A percentile compares a stretch with the other conserved stretches of the same genome.
phyloP scores from a whole-genome alignment of 2,888 invertebrate species.

The Siphlonurus alternatus region DNA sequence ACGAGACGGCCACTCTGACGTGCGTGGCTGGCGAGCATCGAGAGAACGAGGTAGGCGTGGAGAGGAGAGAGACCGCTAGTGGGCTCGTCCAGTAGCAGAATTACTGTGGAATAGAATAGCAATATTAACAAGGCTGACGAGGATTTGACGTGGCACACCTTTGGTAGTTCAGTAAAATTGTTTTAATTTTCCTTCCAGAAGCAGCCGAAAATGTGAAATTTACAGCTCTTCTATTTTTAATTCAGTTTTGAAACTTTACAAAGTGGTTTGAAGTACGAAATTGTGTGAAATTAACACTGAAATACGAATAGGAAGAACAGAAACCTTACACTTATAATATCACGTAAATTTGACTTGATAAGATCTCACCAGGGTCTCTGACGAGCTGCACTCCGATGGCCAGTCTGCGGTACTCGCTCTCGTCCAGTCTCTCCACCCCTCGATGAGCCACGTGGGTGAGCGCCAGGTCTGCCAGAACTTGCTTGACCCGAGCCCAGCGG shows the following conservation, averaged over 20 bases:
- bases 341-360: not conserved
- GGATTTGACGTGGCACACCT: not conserved
- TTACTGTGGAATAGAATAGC: slow-evolving; percentile 35
- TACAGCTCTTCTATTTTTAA: no score
- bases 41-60: slow-evolving; percentile 86
- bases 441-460: slow-evolving; percentile 77
- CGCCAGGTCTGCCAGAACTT: slow-evolving; percentile 85
- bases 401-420: slow-evolving; percentile 77
- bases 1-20: slow-evolving; percentile 55
- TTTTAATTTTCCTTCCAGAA: no score
- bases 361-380: slow-evolving; percentile 65
- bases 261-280: no score
- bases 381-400: slow-evolving; percentile 86
- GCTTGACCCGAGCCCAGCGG: slow-evolving; percentile 71
- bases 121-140: no score
- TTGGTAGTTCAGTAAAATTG: no score
- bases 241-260: no score
- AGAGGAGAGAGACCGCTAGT: slow-evolving; percentile 89
- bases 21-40: slow-evolving; percentile 70
- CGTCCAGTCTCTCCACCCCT: slow-evolving; percentile 65
- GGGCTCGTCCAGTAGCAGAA: slow-evolving; percentile 81
- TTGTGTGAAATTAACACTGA: no score
- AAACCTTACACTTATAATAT: not conserved
- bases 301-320: no score
- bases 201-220: no score